Conservation (phyloP, 2,888 invertebrate genomes). For the Limnephilus auricula region DNA sequence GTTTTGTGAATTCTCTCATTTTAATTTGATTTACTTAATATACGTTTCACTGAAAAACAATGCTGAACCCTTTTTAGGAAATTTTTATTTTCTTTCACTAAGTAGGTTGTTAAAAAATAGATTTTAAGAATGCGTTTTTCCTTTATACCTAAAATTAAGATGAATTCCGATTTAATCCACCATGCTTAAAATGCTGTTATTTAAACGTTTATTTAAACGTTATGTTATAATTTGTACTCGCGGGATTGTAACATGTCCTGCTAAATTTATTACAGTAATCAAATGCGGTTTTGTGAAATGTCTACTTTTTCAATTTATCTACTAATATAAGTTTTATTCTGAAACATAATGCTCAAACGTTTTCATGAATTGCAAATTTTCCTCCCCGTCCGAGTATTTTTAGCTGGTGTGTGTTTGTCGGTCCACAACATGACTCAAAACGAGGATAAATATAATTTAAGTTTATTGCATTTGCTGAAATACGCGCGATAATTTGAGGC, state of each 20-base stretch:
- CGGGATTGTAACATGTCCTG: background rate
- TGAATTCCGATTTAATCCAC: background rate
- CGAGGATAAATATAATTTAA: constrained; percentile 20
- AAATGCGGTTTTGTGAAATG: background rate
- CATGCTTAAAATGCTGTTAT: no score
- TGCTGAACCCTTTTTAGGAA: background rate
- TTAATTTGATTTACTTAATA: background rate
- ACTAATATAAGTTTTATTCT: background rate
- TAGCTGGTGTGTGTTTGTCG: background rate
- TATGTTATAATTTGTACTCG: background rate
- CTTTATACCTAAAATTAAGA: background rate
- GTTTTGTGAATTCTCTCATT: background rate
- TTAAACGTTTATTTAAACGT: no score
- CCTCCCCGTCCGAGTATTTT: constrained; percentile 10
- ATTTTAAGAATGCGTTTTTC: background rate
- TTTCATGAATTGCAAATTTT: background rate
- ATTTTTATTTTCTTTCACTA: background rate
- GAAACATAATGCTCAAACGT: background rate
- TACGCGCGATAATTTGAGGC: constrained; percentile 10
- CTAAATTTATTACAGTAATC: background rate
- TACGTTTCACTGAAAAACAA: background rate
- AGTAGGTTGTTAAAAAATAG: background rate
- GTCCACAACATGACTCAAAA: constrained; percentile 11
- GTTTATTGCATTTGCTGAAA: constrained; percentile 38
- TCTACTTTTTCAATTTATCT: background rate